Percentiles rank a stretch among this genome's conserved stretches.
These are phyloP conservation scores for Sebastes oblongus DNA, from an alignment of 2,797 vertebrate genomes.

Conservation along the genomic window DNA sequence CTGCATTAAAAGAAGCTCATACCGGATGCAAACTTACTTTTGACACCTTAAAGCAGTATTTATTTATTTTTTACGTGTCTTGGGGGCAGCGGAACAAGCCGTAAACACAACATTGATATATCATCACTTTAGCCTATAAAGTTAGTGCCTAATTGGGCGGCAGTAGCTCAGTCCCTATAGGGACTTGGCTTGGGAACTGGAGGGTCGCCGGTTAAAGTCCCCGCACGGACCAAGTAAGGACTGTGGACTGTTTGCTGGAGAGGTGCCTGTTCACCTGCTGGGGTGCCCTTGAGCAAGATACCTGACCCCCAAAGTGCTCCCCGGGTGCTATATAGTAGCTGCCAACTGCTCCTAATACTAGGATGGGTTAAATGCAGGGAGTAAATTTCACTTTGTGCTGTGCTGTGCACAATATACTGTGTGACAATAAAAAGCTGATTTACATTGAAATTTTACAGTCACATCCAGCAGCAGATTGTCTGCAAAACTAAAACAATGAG, in stretches of 20 bases:
- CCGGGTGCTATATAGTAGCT: too few species aligned
- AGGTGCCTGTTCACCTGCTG: neutral
- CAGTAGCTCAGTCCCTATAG: neutral
- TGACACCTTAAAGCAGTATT: neutral
- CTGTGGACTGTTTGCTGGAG: neutral
- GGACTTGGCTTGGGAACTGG: neutral
- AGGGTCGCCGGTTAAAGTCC: neutral
- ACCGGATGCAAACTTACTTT: neutral
- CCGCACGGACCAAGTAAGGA: neutral
- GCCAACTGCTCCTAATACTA: too few species aligned
- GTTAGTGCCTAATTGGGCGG: neutral
- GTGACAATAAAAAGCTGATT: too few species aligned
- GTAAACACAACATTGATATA: neutral
- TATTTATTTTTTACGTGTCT: neutral
- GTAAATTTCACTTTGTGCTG: too few species aligned
- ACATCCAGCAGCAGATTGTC: neutral
- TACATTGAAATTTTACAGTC: neutral
- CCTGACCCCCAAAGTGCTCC: neutral
- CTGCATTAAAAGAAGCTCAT: neutral
- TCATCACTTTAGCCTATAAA: neutral
- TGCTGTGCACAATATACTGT: too few species aligned
- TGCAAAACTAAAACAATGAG: neutral
- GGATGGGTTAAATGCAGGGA: too few species aligned
- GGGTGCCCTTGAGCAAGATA: neutral
- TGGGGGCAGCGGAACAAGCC: neutral